Evolutionary conservation across 2,888 invertebrate genomes (phyloP).

Genomic region (Heterodera filipjevi): DNA sequence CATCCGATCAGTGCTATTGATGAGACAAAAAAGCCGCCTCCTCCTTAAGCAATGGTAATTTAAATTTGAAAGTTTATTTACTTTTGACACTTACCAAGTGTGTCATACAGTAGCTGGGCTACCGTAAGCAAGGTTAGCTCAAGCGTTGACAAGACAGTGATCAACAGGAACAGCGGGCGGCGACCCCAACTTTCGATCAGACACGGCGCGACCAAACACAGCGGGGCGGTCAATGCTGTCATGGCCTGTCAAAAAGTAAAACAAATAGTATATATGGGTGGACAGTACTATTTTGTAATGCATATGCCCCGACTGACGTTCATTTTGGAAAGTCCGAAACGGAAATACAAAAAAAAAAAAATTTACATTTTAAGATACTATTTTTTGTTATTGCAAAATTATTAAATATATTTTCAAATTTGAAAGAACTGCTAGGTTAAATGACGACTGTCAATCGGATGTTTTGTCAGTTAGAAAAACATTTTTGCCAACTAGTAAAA

Average conservation of each 20-base stretch:
- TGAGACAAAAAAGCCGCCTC: constrained; percentile 24
- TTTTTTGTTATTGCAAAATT: too few species aligned
- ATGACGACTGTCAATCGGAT: too few species aligned
- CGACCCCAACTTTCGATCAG: constrained; percentile 53
- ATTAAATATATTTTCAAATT: too few species aligned
- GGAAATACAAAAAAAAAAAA: too few species aligned
- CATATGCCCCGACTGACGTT: too few species aligned
- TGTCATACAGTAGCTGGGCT: constrained; percentile 49
- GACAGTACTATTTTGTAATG: too few species aligned
- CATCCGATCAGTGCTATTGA: constrained; percentile 40
- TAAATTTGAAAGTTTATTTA: too few species aligned
- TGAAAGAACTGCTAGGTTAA: too few species aligned
- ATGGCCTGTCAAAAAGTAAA: constrained; percentile 20
- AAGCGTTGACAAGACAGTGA: constrained; percentile 49
- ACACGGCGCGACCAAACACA: constrained; percentile 52
- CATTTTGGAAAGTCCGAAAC: too few species aligned
- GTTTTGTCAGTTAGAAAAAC: too few species aligned
- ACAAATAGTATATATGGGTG: constrained; percentile 21
- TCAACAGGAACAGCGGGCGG: constrained; percentile 52
- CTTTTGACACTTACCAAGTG: constrained; percentile 14
- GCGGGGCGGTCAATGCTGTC: constrained; percentile 47
- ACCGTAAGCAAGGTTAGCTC: constrained; percentile 52
- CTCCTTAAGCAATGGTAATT: background rate
- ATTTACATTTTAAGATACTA: too few species aligned
- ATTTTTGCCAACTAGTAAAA: too few species aligned